Percentiles rank a stretch among this genome's conserved stretches.
Evolutionary conservation across 92 coral and sea anemone genomes (phyloP).

Genomic region (Plumapathes pennacea): DNA sequence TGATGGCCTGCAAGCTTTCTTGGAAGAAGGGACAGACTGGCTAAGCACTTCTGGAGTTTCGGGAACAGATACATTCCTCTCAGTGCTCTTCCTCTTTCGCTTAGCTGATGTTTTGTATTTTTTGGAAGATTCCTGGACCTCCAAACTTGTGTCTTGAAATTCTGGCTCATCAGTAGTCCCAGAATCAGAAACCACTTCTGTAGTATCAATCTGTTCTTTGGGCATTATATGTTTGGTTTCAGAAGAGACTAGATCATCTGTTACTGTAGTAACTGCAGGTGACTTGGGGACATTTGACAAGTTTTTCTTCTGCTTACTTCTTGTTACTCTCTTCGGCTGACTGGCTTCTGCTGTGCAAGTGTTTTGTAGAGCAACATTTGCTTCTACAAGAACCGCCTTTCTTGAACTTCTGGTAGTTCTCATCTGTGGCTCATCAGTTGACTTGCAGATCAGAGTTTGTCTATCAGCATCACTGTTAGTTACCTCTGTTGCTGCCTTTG

Average conservation of each 20-base stretch:
- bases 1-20: no score
- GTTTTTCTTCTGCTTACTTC: constrained; percentile 6
- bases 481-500: not conserved
- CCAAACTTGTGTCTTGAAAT: no score
- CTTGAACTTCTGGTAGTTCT: constrained; percentile 42
- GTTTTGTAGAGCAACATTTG: not conserved
- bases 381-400: constrained; percentile 5
- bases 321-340: constrained; percentile 1
- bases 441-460: not conserved
- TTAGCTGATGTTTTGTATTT: constrained; percentile 28
- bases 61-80: constrained; percentile 19
- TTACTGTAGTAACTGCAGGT: no score
- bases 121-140: constrained; percentile 18
- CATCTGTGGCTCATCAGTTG: constrained; percentile 2
- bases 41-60: constrained; percentile 22
- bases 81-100: not conserved
- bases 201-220: not conserved
- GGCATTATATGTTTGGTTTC: not conserved
- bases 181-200: not conserved
- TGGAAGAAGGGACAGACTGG: no score
- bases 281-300: no score
- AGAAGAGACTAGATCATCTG: no score
- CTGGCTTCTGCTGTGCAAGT: not conserved
- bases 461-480: not conserved
- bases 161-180: no score